A percentile compares a stretch with the other conserved stretches of the same genome.
Evolutionary conservation across 2,113 vertebrate species (phyloP).

Genomic region (Amphilophus citrinellus): DNA sequence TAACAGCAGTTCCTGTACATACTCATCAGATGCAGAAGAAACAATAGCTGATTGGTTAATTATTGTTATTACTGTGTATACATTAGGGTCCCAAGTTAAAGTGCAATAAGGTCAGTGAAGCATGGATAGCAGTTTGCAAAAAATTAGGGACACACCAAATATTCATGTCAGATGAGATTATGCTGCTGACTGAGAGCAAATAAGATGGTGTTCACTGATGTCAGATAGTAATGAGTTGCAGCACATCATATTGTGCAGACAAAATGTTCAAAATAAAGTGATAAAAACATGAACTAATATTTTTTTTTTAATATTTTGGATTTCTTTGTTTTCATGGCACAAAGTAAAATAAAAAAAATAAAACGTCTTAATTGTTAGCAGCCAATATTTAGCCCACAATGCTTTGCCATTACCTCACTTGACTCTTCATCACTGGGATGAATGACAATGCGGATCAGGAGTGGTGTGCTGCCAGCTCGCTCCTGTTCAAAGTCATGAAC

Average conservation of each 20-base stretch:
- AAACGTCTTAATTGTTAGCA: not conserved
- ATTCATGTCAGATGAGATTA: not conserved
- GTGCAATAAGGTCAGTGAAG: not conserved
- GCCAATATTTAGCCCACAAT: not conserved
- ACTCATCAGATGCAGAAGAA: not conserved
- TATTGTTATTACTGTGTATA: too few species aligned
- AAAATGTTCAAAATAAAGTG: too few species aligned
- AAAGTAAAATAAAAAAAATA: too few species aligned
- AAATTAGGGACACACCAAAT: not conserved
- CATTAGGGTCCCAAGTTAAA: not conserved
- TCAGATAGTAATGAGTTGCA: too few species aligned
- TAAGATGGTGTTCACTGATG: not conserved
- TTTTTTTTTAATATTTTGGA: rapidly evolving
- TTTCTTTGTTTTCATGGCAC: too few species aligned
- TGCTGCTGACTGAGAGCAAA: not conserved
- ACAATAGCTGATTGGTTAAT: not conserved
- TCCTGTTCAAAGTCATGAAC: slow-evolving; percentile 30
- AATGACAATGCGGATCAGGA: slow-evolving; percentile 52
- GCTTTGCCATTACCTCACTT: slow-evolving; percentile 29
- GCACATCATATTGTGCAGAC: too few species aligned
- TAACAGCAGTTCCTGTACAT: not conserved
- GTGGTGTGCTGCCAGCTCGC: not conserved
- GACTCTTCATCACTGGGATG: slow-evolving; percentile 23
- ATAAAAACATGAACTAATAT: not conserved
- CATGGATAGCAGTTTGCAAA: not conserved